Evolutionary conservation across 2,113 vertebrate genomes (phyloP).

Genomic region (Tautogolabrus adspersus): DNA sequence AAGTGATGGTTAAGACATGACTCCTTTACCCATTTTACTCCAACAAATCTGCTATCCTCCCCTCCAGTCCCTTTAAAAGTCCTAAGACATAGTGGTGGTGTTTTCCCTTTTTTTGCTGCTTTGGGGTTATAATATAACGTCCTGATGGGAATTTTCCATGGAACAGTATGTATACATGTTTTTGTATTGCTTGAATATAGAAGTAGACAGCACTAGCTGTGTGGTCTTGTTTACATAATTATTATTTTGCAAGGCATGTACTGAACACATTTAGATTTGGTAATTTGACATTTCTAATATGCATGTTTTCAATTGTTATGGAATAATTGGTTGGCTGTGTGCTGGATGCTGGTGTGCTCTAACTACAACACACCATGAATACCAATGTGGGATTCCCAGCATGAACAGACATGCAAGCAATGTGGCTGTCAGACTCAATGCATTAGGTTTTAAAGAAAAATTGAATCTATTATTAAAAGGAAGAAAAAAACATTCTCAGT

Average conservation of each 20-base stretch:
- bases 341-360: slow-evolving; percentile 52
- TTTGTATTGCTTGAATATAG: slow-evolving; percentile 26
- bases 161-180: slow-evolving; percentile 2
- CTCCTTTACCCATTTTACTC: slow-evolving; percentile 1
- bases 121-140: slow-evolving; percentile 6
- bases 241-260: slow-evolving; percentile 65
- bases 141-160: background rate
- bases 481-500: background rate
- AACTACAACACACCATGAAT: slow-evolving; percentile 59
- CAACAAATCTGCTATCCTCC: background rate
- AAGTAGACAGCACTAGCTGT: slow-evolving; percentile 36
- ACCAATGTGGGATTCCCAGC: slow-evolving; percentile 61
- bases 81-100: background rate
- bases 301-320: slow-evolving; percentile 74
- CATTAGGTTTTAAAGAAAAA: slow-evolving; percentile 24
- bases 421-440: slow-evolving; percentile 44
- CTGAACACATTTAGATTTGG: slow-evolving; percentile 60
- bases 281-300: slow-evolving; percentile 79
- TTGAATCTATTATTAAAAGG: slow-evolving; percentile 4
- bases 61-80: background rate
- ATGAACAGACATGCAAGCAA: slow-evolving; percentile 37
- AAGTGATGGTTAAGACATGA: background rate
- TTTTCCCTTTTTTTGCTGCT: background rate
- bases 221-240: slow-evolving; percentile 38
- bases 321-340: slow-evolving; percentile 77